Conservation (phyloP, 2,113 vertebrate species). For the Megalops atlanticus region DNA sequence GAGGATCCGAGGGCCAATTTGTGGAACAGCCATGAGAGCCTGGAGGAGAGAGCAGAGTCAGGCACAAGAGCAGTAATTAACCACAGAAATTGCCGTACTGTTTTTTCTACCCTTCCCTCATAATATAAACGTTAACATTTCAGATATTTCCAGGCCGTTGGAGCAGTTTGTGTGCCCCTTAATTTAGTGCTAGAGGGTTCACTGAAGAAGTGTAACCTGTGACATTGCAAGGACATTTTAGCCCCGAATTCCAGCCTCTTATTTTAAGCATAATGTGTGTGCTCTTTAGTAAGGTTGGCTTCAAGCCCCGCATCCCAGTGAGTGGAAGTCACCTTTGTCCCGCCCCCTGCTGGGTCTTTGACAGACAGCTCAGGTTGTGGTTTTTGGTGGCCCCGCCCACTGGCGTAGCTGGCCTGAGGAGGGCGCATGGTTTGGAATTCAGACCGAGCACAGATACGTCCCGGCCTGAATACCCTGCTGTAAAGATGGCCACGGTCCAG, state of each 20-base stretch:
- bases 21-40: constrained; percentile 38
- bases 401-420: neutral
- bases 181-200: too few relatives aligned
- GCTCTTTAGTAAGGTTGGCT: constrained; percentile 35
- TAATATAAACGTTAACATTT: too few relatives aligned
- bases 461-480: constrained; percentile 15
- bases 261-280: constrained; percentile 30
- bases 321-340: constrained; percentile 57
- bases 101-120: too few relatives aligned
- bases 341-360: constrained; percentile 42
- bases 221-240: too few relatives aligned
- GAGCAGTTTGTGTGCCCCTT: too few relatives aligned
- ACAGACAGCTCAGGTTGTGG: constrained; percentile 42
- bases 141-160: too few relatives aligned
- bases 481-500: neutral
- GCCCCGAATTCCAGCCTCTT: too few relatives aligned
- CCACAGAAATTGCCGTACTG: neutral
- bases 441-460: neutral
- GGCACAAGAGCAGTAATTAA: neutral
- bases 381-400: neutral
- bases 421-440: neutral
- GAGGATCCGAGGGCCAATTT: constrained; percentile 43
- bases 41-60: constrained; percentile 34
- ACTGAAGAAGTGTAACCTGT: too few relatives aligned
- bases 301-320: constrained; percentile 45